These are phyloP conservation scores for Diplodus puntazzo DNA, from an alignment of 2,797 vertebrate species.

Conservation along the genomic window DNA sequence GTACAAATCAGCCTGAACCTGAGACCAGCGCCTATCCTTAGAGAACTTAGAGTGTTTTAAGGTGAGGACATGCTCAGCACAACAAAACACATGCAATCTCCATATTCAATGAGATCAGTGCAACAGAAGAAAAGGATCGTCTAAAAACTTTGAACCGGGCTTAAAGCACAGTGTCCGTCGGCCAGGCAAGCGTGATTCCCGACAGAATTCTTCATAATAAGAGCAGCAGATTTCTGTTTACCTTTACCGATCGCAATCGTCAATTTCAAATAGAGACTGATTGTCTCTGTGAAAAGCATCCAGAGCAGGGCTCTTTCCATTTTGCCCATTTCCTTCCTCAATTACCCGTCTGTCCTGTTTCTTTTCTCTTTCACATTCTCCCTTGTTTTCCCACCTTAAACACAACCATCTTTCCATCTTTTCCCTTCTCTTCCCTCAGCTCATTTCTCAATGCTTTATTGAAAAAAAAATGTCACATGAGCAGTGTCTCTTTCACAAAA, in stretches of 20 bases:
- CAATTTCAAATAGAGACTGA: not conserved
- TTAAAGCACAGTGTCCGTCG: not conserved
- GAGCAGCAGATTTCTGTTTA: not conserved
- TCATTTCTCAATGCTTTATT: not conserved
- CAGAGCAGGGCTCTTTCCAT: not conserved
- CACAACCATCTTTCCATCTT: not conserved
- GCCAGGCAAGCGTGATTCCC: too few species aligned
- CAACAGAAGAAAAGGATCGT: not conserved
- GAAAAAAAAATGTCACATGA: constrained; percentile 5
- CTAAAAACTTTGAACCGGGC: not conserved
- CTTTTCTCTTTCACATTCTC: not conserved
- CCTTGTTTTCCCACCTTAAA: too few species aligned
- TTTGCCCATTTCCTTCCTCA: not conserved
- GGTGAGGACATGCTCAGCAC: not conserved
- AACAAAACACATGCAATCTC: not conserved
- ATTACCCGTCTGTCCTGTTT: not conserved
- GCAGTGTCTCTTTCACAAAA: not conserved
- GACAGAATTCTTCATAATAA: not conserved
- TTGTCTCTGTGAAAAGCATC: not conserved
- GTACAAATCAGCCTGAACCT: not conserved
- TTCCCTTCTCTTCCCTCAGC: not conserved
- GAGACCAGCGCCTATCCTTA: not conserved
- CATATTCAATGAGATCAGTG: too few species aligned
- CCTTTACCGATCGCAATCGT: not conserved
- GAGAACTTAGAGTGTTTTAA: not conserved